phyloP scores from a whole-genome alignment of 35 echinoderm and acorn worm species.

The Stichopus chloronotus region DNA sequence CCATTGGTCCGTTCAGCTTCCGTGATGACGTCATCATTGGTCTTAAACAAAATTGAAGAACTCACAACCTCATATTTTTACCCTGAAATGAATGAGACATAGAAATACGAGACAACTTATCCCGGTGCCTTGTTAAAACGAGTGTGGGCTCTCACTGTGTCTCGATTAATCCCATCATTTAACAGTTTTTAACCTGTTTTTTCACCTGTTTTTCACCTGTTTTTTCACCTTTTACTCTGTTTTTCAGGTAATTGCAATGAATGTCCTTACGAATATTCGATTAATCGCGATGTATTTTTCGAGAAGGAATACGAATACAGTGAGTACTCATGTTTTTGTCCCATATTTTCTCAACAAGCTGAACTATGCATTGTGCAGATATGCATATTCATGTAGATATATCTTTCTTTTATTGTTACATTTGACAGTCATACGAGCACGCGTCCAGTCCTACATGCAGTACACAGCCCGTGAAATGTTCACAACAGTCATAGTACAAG shows the following conservation, averaged over 20 bases:
- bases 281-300: slow-evolving; percentile 70
- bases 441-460: slow-evolving; percentile 69
- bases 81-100: no score
- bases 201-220: not conserved
- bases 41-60: no score
- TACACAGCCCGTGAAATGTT: slow-evolving; percentile 64
- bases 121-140: no score
- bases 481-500: slow-evolving; percentile 68
- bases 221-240: not conserved
- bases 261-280: slow-evolving; percentile 63
- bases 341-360: no score
- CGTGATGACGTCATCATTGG: no score
- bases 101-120: no score
- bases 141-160: not conserved
- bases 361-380: not conserved
- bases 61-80: no score
- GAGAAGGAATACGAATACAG: slow-evolving; percentile 94
- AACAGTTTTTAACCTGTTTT: no score
- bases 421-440: slow-evolving; percentile 73
- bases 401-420: not conserved
- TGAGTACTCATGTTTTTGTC: slow-evolving; percentile 66
- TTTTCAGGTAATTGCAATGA: slow-evolving; percentile 60
- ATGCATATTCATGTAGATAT: not conserved
- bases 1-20: no score
- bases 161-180: no score